phyloP scores from a whole-genome alignment of 2,888 invertebrate species.

The Scaptomyza polygonia region DNA sequence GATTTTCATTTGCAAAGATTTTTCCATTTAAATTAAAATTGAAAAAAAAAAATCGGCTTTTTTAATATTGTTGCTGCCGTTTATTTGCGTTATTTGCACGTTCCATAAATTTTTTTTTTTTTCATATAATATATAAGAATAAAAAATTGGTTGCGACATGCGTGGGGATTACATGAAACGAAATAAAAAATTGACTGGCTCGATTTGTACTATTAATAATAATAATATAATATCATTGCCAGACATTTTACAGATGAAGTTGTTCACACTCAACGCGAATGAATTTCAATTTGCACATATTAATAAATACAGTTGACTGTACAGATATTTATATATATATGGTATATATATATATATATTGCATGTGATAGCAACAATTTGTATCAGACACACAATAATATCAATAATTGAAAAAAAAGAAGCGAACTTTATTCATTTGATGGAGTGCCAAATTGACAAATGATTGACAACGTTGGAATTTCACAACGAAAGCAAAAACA shows the following conservation, averaged over 20 bases:
- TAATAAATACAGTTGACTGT: too few relatives aligned
- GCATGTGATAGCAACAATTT: constrained; percentile 23
- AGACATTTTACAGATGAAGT: constrained; percentile 61
- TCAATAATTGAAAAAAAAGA: constrained; percentile 39
- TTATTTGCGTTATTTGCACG: constrained; percentile 75
- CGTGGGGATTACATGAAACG: constrained; percentile 35
- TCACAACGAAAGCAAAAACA: constrained; percentile 29
- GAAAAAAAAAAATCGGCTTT: not conserved
- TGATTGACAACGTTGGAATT: constrained; percentile 69
- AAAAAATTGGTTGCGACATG: constrained; percentile 11
- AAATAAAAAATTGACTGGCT: constrained; percentile 46
- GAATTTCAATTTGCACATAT: constrained; percentile 71
- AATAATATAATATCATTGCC: constrained; percentile 62
- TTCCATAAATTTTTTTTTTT: constrained; percentile 68
- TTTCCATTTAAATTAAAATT: too few relatives aligned
- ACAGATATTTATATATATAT: too few relatives aligned
- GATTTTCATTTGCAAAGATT: constrained; percentile 5
- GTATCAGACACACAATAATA: constrained; percentile 29
- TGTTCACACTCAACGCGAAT: constrained; percentile 57
- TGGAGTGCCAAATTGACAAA: constrained; percentile 74
- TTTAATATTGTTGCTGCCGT: constrained; percentile 38
- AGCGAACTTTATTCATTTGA: constrained; percentile 51
- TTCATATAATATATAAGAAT: constrained; percentile 42
- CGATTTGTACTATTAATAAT: constrained; percentile 64
- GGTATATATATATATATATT: too few relatives aligned